A percentile compares a stretch with the other conserved stretches of the same genome.
Conservation (phyloP, 2,797 vertebrate species). For the Anniella stebbinsi region DNA sequence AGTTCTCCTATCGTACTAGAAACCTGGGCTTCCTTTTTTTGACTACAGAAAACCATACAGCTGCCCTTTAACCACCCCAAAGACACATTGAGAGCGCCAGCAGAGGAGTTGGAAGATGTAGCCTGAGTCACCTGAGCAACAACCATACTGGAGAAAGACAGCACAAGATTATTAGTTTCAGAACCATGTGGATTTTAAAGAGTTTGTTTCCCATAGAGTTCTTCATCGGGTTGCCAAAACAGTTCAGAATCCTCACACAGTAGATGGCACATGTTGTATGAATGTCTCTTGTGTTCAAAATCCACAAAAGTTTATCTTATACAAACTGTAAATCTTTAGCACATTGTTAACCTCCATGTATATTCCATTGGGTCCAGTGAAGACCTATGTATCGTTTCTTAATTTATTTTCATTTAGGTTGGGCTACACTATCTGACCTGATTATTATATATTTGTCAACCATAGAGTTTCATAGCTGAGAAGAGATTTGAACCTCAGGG, state of each 20-base stretch:
- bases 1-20: background rate
- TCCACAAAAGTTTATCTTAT: background rate
- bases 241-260: slow-evolving; percentile 16
- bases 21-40: slow-evolving; percentile 18
- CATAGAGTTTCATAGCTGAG: background rate
- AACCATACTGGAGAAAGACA: background rate
- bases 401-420: background rate
- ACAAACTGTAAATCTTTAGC: background rate
- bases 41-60: slow-evolving; percentile 13
- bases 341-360: background rate
- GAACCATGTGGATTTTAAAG: background rate
- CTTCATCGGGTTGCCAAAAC: background rate
- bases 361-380: background rate
- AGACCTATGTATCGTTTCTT: background rate
- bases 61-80: slow-evolving; percentile 7
- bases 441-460: background rate
- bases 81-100: background rate
- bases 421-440: too few species aligned
- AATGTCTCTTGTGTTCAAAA: background rate
- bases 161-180: background rate
- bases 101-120: background rate
- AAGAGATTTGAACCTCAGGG: background rate
- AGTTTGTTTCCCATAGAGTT: background rate
- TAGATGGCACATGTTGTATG: background rate
- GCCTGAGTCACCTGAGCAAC: background rate